phyloP scores from a whole-genome alignment of 2,797 vertebrate genomes.

The Falco columbarius region DNA sequence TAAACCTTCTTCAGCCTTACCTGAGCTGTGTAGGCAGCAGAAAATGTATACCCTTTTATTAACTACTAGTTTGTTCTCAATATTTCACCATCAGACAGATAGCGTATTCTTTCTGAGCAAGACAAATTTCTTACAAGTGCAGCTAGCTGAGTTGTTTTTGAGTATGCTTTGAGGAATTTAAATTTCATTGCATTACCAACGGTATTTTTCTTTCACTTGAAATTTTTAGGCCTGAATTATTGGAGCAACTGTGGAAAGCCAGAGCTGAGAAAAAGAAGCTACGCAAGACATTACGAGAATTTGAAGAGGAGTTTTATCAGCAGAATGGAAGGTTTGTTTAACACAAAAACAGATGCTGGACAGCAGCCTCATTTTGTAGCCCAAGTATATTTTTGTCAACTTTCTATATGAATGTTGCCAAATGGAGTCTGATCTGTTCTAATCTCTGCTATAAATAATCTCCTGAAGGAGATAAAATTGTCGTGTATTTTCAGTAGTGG shows the following conservation, averaged over 20 bases:
- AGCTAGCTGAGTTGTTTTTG: neutral
- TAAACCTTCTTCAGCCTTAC: neutral
- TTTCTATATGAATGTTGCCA: neutral
- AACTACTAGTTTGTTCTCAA: neutral
- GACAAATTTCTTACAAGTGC: neutral
- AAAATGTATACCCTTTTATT: neutral
- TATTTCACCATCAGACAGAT: neutral
- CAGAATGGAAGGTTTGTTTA: conserved; percentile 91
- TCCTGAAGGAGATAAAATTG: neutral
- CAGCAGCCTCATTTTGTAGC: neutral
- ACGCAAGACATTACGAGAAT: conserved; percentile 91
- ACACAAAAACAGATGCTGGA: neutral
- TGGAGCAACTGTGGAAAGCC: conserved; percentile 98
- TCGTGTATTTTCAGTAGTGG: neutral
- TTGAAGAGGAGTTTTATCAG: conserved; percentile 96
- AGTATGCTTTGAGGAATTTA: neutral
- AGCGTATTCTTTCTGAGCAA: neutral
- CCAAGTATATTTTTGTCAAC: neutral
- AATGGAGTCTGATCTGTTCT: neutral
- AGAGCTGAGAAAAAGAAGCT: conserved; percentile 97
- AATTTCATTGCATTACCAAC: neutral
- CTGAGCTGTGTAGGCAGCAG: neutral
- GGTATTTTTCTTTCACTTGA: conserved; percentile 11
- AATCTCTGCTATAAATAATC: neutral
- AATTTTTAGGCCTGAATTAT: conserved; percentile 90